These are phyloP conservation scores for Sigmodon hispidus DNA, from an alignment of 2,113 vertebrate species.

Conservation along the genomic window DNA sequence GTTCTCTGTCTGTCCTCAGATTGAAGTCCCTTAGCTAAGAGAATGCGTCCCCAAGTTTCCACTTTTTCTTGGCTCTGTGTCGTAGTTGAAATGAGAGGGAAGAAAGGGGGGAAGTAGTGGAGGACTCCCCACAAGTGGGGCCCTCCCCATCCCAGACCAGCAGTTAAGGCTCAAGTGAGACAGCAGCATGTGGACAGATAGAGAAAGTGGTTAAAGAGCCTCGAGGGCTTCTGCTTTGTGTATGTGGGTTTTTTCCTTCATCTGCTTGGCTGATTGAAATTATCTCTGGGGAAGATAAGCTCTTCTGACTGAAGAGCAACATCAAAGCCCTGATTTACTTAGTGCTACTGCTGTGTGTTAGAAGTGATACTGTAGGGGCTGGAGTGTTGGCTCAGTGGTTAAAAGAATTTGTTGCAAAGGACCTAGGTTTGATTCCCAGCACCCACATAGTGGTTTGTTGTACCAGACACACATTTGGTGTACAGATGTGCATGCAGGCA, in stretches of 20 bases:
- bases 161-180: background rate
- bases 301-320: background rate
- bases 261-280: conserved; percentile 38
- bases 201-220: background rate
- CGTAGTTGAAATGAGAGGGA: conserved; percentile 14
- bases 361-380: background rate
- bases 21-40: conserved; percentile 4
- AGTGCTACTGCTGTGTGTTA: background rate
- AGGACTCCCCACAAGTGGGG: background rate
- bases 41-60: background rate
- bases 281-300: background rate
- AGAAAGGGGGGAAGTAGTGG: background rate
- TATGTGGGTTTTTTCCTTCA: background rate
- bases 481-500: background rate
- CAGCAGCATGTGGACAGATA: background rate
- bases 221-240: background rate
- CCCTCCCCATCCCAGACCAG: no score
- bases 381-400: background rate
- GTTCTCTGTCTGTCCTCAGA: background rate
- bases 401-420: background rate
- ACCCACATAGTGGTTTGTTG: background rate
- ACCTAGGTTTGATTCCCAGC: background rate
- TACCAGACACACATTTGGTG: background rate
- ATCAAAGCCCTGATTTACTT: background rate
- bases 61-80: background rate